Conservation (phyloP, 2,797 vertebrate genomes). For the Pseudochaenichthys georgianus region DNA sequence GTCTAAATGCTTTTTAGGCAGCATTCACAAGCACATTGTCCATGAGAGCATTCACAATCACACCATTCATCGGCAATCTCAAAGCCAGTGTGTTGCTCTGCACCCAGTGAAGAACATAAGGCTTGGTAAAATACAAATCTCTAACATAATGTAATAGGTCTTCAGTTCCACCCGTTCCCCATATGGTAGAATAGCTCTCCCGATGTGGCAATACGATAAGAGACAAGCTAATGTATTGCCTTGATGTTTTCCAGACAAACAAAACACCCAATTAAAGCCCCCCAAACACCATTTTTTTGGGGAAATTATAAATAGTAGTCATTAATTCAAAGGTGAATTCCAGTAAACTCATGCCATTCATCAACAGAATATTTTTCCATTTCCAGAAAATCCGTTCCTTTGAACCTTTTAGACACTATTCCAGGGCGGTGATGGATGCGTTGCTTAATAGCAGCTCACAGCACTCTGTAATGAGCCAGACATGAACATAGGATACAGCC, state of each 20-base stretch:
- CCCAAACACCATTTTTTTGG: constrained; percentile 52
- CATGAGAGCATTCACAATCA: constrained; percentile 26
- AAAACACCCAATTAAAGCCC: constrained; percentile 34
- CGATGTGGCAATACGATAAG: constrained; percentile 14
- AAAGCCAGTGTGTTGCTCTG: constrained; percentile 45
- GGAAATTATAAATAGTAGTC: constrained; percentile 81
- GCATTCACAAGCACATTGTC: constrained; percentile 55
- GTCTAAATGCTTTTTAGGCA: constrained; percentile 67
- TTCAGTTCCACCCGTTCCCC: constrained; percentile 12
- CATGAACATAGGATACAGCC: constrained; percentile 79
- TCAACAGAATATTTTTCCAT: constrained; percentile 76
- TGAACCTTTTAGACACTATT: constrained; percentile 85
- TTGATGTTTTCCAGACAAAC: constrained; percentile 59
- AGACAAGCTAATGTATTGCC: constrained; percentile 57
- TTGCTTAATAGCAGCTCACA: constrained; percentile 79
- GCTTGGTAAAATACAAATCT: constrained; percentile 48
- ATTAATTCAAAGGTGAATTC: constrained; percentile 84
- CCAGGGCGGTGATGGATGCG: constrained; percentile 82
- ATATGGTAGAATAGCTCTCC: constrained; percentile 37
- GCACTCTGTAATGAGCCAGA: constrained; percentile 81
- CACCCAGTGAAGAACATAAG: constrained; percentile 52
- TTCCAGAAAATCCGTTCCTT: constrained; percentile 79
- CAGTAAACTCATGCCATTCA: constrained; percentile 73
- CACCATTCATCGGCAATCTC: constrained; percentile 56
- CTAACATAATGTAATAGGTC: constrained; percentile 48